These are phyloP conservation scores for Drosophila persimilis DNA, from an alignment of 1,140 invertebrate species.

Conservation along the genomic window DNA sequence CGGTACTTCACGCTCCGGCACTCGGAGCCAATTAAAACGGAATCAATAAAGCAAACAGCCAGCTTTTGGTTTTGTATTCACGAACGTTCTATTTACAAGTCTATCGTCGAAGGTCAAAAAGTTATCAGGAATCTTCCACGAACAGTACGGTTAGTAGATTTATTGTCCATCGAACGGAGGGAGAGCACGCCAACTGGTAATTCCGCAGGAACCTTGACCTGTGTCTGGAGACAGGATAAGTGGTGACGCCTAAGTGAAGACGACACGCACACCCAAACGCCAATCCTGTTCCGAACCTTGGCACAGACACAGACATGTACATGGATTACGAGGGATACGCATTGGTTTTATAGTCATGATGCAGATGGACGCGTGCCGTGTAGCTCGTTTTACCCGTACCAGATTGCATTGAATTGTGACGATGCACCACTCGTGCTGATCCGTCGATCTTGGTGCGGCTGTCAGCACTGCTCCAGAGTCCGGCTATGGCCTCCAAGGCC, in stretches of 20 bases:
- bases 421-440: constrained; percentile 70
- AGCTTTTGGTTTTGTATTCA: constrained; percentile 42
- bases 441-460: constrained; percentile 76
- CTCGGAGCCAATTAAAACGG: constrained; percentile 18
- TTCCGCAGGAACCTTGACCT: background rate
- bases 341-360: constrained; percentile 77
- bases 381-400: constrained; percentile 79
- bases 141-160: no score
- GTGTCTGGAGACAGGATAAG: background rate
- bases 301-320: no score
- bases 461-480: constrained; percentile 76
- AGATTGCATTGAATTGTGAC: constrained; percentile 52
- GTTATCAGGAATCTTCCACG: constrained; percentile 48
- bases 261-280: constrained; percentile 71
- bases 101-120: constrained; percentile 61
- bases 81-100: constrained; percentile 16
- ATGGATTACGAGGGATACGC: constrained; percentile 55
- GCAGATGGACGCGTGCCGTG: constrained; percentile 71
- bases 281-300: constrained; percentile 73
- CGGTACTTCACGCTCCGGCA: constrained; percentile 34
- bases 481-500: constrained; percentile 76
- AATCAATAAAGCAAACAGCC: constrained; percentile 63
- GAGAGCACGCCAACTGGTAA: no score
- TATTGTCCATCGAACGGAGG: no score
- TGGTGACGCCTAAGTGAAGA: constrained; percentile 41